Percentiles rank a stretch among this genome's conserved stretches.
Evolutionary conservation across 2,797 vertebrate species (phyloP).

Genomic region (Crenuchus spilurus): DNA sequence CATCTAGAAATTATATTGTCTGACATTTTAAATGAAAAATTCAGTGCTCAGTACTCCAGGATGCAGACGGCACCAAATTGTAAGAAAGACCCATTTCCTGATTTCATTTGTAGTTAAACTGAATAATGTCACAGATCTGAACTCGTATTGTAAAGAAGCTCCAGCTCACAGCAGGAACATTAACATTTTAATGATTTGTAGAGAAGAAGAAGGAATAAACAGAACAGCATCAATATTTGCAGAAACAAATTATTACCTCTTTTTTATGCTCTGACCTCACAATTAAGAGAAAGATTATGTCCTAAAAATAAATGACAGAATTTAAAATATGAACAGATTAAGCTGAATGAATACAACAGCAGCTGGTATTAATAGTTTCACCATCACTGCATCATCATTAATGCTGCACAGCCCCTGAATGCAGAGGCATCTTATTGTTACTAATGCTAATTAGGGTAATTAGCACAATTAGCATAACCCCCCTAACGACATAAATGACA

Average conservation of each 20-base stretch:
- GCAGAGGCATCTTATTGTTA: neutral
- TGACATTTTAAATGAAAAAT: too few relatives aligned
- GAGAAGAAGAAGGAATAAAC: too few relatives aligned
- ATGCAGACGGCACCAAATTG: too few relatives aligned
- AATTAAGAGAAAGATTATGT: neutral
- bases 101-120: too few relatives aligned
- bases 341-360: neutral
- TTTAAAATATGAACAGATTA: neutral
- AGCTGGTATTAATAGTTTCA: neutral
- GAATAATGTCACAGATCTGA: too few relatives aligned
- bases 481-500: conserved; percentile 20
- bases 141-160: too few relatives aligned
- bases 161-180: too few relatives aligned
- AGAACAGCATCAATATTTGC: too few relatives aligned
- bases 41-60: too few relatives aligned
- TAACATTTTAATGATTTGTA: too few relatives aligned
- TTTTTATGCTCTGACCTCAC: neutral
- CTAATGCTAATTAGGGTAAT: conserved; percentile 12
- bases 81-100: too few relatives aligned
- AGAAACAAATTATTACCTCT: neutral
- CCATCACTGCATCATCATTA: conserved; percentile 2
- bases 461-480: conserved; percentile 29
- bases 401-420: conserved; percentile 23
- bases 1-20: too few relatives aligned
- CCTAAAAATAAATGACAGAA: neutral